Base-by-base conservation (phyloP, 2,888 invertebrate genomes). In the Napeogenes sylphis region DNA sequence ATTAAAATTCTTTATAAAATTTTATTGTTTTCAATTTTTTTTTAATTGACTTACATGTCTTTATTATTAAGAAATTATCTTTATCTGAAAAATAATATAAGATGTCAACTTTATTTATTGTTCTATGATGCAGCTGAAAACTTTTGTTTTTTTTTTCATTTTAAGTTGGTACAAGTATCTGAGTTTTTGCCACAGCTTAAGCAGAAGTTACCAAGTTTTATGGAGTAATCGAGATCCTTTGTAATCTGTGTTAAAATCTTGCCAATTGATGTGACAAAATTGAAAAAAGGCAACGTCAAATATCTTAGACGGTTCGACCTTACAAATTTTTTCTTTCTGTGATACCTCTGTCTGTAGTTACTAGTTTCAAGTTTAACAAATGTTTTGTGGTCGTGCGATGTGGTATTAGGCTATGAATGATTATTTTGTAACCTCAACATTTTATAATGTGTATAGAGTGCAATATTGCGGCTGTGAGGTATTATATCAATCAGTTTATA, bases 361-460 rank as follows among this genome's bases (percentile, higher is more conserved):
- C 69, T 73, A 81, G 79, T 80, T 82, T 78, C 82, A 51, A 51
- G 51, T 51, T 51, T 51, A 51, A 30, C 30, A 51, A 51, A 71
- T 82, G 78, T 81, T 84, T 83, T 82, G 76, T 71, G 70, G 69
- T 78, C 78, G 77, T 85, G 80, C 77, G 77, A 88, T 86, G 88
- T 85, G 85, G 86, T 82, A 81, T 75, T 84, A 80, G 55, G 56
- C 76, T 78, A 77, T 74, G 73, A 71, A 74, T 75, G 77, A 77
- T 71, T 69, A 71, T 76, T 75, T 76, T 71, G 67, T 75, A 74
- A 70, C 68, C 67, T 77, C 77, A 75, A 56, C 78, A 74, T 75
- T 79, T 83, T 87, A 90, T 81, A 80, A 90, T 90, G 90, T 83
- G 84, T 83, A 85, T 84, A 77, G 83, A 78, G 84, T 83, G 80